phyloP scores from a whole-genome alignment of 2,888 invertebrate genomes.

The Julus scandinavius region DNA sequence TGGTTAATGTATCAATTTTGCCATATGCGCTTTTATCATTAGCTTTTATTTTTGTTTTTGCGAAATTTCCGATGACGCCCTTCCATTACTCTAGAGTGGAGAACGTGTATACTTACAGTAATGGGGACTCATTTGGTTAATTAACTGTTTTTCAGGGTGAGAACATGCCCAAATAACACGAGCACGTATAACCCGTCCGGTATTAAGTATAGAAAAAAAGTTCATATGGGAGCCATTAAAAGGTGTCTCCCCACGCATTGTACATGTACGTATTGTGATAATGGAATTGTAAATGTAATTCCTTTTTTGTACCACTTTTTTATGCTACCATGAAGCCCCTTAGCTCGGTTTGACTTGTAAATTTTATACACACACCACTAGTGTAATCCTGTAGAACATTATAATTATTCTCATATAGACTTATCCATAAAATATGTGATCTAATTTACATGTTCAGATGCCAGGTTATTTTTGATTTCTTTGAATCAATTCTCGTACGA shows the following conservation, averaged over 20 bases:
- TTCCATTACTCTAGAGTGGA: background rate
- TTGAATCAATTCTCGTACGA: too few species aligned
- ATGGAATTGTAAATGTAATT: background rate
- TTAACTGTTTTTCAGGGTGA: background rate
- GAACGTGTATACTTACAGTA: background rate
- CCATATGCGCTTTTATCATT: background rate
- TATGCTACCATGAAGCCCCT: too few species aligned
- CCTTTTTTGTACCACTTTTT: too few species aligned
- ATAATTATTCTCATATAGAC: too few species aligned
- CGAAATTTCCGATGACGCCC: constrained; percentile 19
- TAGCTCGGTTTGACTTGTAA: too few species aligned
- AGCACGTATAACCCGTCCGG: background rate
- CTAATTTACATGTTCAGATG: too few species aligned
- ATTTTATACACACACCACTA: too few species aligned
- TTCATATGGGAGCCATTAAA: background rate
- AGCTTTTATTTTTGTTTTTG: constrained; percentile 19
- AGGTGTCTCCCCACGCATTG: background rate
- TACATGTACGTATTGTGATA: background rate
- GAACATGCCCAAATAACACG: background rate
- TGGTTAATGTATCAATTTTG: constrained; percentile 21
- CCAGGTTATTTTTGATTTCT: too few species aligned
- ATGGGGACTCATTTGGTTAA: constrained; percentile 12
- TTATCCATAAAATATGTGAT: too few species aligned
- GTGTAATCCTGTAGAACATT: too few species aligned
- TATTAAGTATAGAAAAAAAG: background rate